Evolutionary conservation across 2,113 vertebrate genomes (phyloP), one percentile per base, ranked within the genome.

Genomic region (Donacobius atricapilla): DNA sequence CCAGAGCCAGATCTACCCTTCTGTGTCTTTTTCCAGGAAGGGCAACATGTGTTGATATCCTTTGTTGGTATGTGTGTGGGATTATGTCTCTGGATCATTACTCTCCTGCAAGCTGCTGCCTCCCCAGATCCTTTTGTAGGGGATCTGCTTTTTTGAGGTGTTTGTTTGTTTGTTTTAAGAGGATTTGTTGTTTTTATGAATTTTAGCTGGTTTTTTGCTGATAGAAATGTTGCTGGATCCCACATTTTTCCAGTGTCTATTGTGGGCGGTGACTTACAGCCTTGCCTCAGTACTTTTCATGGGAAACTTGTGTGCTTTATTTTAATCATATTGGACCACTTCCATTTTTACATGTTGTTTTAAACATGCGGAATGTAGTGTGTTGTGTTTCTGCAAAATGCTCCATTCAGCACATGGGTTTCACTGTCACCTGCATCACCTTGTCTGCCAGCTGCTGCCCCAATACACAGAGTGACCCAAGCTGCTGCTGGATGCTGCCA

Each of bases 351-450:
- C 8, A 4, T 39, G 14, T 57, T 40, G 37, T 47, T 89, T 78
- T 70, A 45, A 91, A 73, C 42, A 28, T n/a, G 13, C 22, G 23
- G n/a, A 61, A 53, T 20, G 22, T 35, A 44, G 39, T 12, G 7
- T 70, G 30, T 22, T 60, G 33, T 33, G 20, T 69, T 76, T 33
- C 27, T 95, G 27, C 17, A 58, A 33, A 84, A 63, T 22, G 14
- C 21, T 87, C 10, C 4, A 1, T 84, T 87, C 44, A 50, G 19
- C 35, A 25, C 27, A 6, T 0, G 0, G 3, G 13, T 50, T 78
- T 93, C 22, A 7, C 24, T 87, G 25, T 84, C 39, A 42, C 27
- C 44, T 79, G 35, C 33, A 30, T 87, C 44, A 28, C n/a, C 39
- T 60, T 79, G 35, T 60, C 48, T 64, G 19, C 33, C 60, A 54